These are phyloP conservation scores for Saccopteryx bilineata DNA, from an alignment of 2,113 vertebrate genomes.

Conservation along the genomic window DNA sequence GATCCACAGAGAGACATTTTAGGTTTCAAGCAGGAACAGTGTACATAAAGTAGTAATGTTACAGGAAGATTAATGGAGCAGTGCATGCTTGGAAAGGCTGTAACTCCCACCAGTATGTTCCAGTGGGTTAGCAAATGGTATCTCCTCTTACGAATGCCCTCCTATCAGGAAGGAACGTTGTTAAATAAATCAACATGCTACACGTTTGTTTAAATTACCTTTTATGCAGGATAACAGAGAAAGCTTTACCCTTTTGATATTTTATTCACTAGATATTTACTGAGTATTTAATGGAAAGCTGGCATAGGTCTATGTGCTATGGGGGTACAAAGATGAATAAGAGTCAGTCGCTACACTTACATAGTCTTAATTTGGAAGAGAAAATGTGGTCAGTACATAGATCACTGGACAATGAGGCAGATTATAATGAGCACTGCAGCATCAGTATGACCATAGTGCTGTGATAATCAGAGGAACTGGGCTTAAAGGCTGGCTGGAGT, in stretches of 20 bases:
- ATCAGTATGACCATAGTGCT: background rate
- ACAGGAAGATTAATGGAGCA: background rate
- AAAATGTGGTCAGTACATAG: background rate
- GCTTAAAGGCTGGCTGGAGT: background rate
- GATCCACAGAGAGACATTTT: background rate
- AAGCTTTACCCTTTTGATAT: background rate
- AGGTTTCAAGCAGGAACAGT: conserved; percentile 3
- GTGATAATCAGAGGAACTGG: background rate
- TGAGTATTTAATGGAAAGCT: background rate
- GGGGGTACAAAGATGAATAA: background rate
- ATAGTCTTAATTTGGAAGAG: background rate
- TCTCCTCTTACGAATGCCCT: background rate
- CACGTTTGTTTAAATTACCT: background rate
- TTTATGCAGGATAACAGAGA: background rate
- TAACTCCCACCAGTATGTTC: background rate
- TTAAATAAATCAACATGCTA: background rate
- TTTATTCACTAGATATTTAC: background rate
- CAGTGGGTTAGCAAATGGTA: background rate
- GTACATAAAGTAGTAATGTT: conserved; percentile 1
- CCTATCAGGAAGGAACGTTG: background rate
- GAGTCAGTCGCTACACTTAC: background rate
- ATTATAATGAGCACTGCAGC: background rate
- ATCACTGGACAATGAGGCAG: background rate
- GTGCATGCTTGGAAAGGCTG: background rate
- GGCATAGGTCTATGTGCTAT: background rate